A percentile compares a stretch with the other conserved stretches of the same genome.
phyloP scores from a whole-genome alignment of 64 coral and sea anemone species.

The Stylophora pistillata region DNA sequence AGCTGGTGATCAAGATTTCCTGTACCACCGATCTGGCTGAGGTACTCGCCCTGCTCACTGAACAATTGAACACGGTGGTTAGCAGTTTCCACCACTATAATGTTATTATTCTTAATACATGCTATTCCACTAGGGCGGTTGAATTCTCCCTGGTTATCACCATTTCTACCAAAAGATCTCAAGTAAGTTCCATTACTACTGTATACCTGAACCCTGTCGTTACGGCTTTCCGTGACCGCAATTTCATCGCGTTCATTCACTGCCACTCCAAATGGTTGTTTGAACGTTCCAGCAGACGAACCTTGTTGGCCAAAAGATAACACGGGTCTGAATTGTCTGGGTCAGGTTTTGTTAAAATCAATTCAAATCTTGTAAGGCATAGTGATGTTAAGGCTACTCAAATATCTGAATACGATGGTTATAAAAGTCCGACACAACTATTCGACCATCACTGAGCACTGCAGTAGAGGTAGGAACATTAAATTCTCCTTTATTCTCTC shows the following conservation, averaged over 20 bases:
- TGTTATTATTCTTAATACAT: background rate
- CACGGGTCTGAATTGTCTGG: background rate
- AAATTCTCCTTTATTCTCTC: background rate
- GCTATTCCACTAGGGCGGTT: background rate
- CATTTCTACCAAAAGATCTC: background rate
- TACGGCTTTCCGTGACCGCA: background rate
- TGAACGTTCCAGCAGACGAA: background rate
- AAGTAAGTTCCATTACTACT: background rate
- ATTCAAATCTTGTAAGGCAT: too few species aligned
- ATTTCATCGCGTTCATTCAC: background rate
- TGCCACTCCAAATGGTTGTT: background rate
- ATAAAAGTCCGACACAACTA: background rate
- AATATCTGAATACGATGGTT: background rate
- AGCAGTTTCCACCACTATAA: background rate
- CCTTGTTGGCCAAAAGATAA: background rate
- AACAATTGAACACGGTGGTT: background rate
- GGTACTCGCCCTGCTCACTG: background rate
- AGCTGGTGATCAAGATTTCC: background rate
- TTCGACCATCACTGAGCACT: background rate
- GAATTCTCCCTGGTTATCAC: background rate
- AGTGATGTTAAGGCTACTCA: background rate
- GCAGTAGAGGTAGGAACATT: background rate
- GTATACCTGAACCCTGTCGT: background rate
- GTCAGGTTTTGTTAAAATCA: too few species aligned
- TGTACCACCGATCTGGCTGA: background rate